Conservation (phyloP, 2,113 vertebrate genomes). For the Lucifuga dentata region DNA sequence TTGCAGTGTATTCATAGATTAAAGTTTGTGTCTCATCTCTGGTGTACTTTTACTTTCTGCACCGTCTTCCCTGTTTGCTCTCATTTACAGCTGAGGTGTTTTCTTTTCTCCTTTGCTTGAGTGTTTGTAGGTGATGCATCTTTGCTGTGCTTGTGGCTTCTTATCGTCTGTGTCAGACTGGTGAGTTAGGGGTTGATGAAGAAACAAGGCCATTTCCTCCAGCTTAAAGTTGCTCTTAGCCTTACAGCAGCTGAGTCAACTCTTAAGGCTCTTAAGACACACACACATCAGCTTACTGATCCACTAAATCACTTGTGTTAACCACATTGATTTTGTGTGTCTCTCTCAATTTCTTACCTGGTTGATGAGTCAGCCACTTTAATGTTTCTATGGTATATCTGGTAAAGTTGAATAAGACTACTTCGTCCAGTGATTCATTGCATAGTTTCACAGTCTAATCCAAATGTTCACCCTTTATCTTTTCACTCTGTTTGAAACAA, state of each 20-base stretch:
- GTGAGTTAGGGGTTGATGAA: slow-evolving; percentile 55
- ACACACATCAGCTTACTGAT: slow-evolving; percentile 50
- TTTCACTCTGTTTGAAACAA: slow-evolving; percentile 11
- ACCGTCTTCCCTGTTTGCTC: slow-evolving; percentile 17
- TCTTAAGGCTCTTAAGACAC: slow-evolving; percentile 45
- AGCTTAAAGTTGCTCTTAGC: slow-evolving; percentile 58
- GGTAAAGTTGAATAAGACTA: background rate
- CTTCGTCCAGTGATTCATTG: background rate
- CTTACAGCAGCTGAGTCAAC: slow-evolving; percentile 29
- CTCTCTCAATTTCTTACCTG: slow-evolving; percentile 37
- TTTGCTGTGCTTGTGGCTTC: slow-evolving; percentile 52
- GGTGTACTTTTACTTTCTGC: slow-evolving; percentile 13
- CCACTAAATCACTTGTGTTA: slow-evolving; percentile 55
- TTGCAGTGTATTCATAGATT: too few relatives aligned
- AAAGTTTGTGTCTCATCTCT: slow-evolving; percentile 15
- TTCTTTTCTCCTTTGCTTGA: slow-evolving; percentile 12
- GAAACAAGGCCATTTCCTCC: slow-evolving; percentile 54
- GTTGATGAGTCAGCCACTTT: slow-evolving; percentile 20
- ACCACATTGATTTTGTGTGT: slow-evolving; percentile 49
- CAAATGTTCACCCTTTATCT: background rate
- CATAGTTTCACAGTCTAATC: background rate
- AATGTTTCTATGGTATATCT: too few relatives aligned
- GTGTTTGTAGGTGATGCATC: slow-evolving; percentile 51
- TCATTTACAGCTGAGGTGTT: slow-evolving; percentile 30
- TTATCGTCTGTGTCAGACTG: slow-evolving; percentile 60